Conservation (phyloP, 2,888 invertebrate species). For the Halictus ligatus region DNA sequence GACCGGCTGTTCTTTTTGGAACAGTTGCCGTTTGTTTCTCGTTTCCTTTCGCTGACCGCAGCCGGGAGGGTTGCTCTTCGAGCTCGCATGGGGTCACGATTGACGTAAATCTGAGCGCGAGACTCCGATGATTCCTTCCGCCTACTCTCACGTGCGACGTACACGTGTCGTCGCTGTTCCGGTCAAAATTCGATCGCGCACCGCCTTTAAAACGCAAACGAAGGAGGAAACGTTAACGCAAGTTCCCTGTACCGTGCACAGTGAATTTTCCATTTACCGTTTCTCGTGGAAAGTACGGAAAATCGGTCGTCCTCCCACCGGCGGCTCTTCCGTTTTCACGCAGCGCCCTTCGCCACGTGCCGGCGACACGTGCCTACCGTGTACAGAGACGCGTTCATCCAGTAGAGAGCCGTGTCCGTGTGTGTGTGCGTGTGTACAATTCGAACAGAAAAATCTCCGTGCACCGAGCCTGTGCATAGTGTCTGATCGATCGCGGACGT, state of each 20-base stretch:
- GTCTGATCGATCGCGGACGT: neutral
- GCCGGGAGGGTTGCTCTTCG: constrained; percentile 39
- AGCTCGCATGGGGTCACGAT: constrained; percentile 62
- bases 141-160: constrained; percentile 66
- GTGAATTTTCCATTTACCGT: neutral
- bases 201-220: neutral
- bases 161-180: constrained; percentile 60
- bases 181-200: constrained; percentile 53
- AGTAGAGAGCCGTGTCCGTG: neutral
- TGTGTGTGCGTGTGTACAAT: neutral
- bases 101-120: constrained; percentile 68
- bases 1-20: neutral
- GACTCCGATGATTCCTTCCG: constrained; percentile 64
- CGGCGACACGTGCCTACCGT: constrained; percentile 33
- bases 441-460: neutral
- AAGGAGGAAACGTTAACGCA: constrained; percentile 25
- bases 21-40: no score
- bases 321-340: neutral
- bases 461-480: neutral
- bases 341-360: constrained; percentile 33
- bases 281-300: neutral
- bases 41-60: neutral
- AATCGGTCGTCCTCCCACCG: neutral
- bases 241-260: neutral
- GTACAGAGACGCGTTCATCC: neutral